These are phyloP conservation scores for Haliclystus octoradiatus DNA, from an alignment of 30 jellyfish, hydroid and myxozoan genomes.

Conservation along the genomic window DNA sequence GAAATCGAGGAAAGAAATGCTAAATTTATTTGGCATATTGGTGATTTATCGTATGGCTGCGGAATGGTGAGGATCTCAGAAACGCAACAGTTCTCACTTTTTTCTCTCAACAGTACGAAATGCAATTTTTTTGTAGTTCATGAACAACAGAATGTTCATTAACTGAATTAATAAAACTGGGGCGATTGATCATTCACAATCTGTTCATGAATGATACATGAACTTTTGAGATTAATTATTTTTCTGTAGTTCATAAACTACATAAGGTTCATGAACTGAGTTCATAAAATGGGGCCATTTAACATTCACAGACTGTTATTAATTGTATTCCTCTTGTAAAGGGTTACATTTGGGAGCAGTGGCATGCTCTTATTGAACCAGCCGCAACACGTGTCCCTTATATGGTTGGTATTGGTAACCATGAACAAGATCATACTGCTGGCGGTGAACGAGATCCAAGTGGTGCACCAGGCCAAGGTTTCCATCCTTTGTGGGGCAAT, in stretches of 20 bases:
- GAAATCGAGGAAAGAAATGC: slow-evolving; percentile 37
- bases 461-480: slow-evolving; percentile 81
- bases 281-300: too few species aligned
- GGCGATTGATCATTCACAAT: too few species aligned
- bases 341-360: slow-evolving; percentile 82
- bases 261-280: too few species aligned
- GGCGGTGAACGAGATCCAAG: slow-evolving; percentile 89
- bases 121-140: too few species aligned
- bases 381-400: slow-evolving; percentile 55
- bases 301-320: neutral
- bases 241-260: too few species aligned
- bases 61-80: slow-evolving; percentile 37
- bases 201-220: too few species aligned
- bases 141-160: too few species aligned
- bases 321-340: neutral
- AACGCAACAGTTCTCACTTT: too few species aligned
- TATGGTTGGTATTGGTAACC: slow-evolving; percentile 81
- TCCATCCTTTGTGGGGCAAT: slow-evolving; percentile 68
- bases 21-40: slow-evolving; percentile 45
- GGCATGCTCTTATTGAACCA: slow-evolving; percentile 67
- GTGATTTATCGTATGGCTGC: slow-evolving; percentile 66
- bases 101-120: too few species aligned
- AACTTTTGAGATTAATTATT: too few species aligned
- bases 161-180: too few species aligned
- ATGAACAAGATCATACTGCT: slow-evolving; percentile 59